Evolutionary conservation across 2,797 vertebrate species (phyloP).

Genomic region (Pachyuromys duprasi): DNA sequence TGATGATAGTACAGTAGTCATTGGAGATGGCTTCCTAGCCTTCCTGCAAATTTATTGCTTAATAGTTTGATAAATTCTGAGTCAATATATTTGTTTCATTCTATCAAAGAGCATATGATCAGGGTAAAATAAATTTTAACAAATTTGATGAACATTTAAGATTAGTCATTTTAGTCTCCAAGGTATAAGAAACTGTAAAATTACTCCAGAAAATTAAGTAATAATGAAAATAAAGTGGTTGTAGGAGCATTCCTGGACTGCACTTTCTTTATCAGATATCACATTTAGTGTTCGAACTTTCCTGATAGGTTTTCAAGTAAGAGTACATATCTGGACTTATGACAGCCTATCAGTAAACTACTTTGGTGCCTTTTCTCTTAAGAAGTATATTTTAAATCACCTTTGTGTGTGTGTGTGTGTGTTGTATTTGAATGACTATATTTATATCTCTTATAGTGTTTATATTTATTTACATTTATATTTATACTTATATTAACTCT

Average conservation of each 20-base stretch:
- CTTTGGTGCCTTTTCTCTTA: neutral
- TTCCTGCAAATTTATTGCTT: neutral
- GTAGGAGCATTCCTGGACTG: neutral
- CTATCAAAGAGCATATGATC: neutral
- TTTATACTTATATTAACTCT: neutral
- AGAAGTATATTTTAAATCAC: conserved; percentile 16
- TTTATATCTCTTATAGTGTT: neutral
- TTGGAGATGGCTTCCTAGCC: neutral
- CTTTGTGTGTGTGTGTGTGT: no score
- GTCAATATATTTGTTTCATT: neutral
- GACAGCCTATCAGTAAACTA: neutral
- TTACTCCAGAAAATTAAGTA: neutral
- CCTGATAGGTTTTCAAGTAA: neutral
- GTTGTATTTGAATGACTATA: neutral
- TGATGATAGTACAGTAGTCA: neutral
- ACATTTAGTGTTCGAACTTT: neutral
- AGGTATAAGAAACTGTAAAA: neutral
- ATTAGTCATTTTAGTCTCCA: neutral
- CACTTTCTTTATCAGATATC: neutral
- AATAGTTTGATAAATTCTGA: neutral
- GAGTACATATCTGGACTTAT: neutral
- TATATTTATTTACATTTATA: neutral
- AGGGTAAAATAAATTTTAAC: neutral
- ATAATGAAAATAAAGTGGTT: neutral
- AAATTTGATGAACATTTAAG: neutral